Percentiles rank a stretch among this genome's conserved stretches.
Evolutionary conservation across 2,797 vertebrate species (phyloP).

Genomic region (Peromyscus melanophrys): DNA sequence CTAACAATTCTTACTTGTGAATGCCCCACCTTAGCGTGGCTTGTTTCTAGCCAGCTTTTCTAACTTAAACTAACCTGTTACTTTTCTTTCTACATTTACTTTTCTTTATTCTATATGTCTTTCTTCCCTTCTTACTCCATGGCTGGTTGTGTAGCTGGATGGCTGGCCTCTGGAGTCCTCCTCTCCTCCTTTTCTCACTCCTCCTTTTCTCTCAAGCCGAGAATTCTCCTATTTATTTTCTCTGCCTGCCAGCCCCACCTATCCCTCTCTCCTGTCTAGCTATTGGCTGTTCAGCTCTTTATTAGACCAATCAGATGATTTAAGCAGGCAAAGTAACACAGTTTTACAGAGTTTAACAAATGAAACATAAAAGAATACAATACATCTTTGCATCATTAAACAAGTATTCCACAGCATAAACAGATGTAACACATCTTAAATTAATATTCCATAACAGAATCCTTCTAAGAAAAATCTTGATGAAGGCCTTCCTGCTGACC

Average conservation of each 20-base stretch:
- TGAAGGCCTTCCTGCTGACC: not conserved
- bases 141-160: not conserved
- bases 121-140: not conserved
- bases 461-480: constrained; percentile 1
- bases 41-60: not conserved
- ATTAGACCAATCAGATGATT: not conserved
- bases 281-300: rapidly evolving
- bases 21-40: not conserved
- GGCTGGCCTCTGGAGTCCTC: not conserved
- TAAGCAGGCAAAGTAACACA: not conserved
- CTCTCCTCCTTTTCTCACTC: not conserved
- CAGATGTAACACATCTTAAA: not conserved
- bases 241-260: not conserved
- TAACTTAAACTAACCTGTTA: not conserved
- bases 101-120: not conserved
- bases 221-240: not conserved
- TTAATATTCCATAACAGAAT: not conserved
- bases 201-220: not conserved
- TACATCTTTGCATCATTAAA: not conserved
- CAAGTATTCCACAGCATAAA: not conserved
- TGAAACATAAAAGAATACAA: not conserved
- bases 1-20: not conserved
- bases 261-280: not conserved
- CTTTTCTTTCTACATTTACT: not conserved
- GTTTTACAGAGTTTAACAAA: not conserved